A percentile compares a stretch with the other conserved stretches of the same genome.
These are phyloP conservation scores for Leiothrix lutea DNA, from an alignment of 2,113 vertebrate genomes.

Conservation along the genomic window DNA sequence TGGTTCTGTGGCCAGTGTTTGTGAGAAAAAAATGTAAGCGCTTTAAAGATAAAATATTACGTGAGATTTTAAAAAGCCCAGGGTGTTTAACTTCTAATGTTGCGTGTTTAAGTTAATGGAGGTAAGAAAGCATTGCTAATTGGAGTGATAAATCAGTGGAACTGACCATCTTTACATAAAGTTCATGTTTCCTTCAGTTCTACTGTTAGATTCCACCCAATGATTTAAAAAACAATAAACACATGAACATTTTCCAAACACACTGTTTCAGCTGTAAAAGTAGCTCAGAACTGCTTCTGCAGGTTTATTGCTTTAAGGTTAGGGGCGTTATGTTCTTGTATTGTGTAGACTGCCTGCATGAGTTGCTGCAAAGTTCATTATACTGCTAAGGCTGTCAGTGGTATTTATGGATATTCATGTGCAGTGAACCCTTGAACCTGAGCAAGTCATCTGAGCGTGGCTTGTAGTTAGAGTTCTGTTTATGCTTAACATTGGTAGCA, in stretches of 20 bases:
- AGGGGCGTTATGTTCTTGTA: slow-evolving; percentile 49
- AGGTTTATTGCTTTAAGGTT: slow-evolving; percentile 41
- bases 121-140: slow-evolving; percentile 46
- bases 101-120: slow-evolving; percentile 15
- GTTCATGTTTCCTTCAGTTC: slow-evolving; percentile 3
- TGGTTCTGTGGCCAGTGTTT: background rate
- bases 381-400: slow-evolving; percentile 66
- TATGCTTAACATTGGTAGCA: slow-evolving; percentile 64
- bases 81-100: background rate
- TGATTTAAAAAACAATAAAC: slow-evolving; percentile 2
- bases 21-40: slow-evolving; percentile 33
- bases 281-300: slow-evolving; percentile 34
- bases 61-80: background rate
- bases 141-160: background rate
- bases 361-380: slow-evolving; percentile 74
- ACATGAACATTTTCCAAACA: background rate
- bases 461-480: slow-evolving; percentile 65
- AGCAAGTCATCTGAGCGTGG: slow-evolving; percentile 71
- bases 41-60: slow-evolving; percentile 30
- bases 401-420: slow-evolving; percentile 75
- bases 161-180: background rate
- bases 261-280: background rate
- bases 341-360: slow-evolving; percentile 68
- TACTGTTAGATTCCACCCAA: background rate
- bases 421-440: slow-evolving; percentile 80